Evolutionary conservation across 1,140 invertebrate genomes (phyloP).

Genomic region (Dinoponera quadriceps): DNA sequence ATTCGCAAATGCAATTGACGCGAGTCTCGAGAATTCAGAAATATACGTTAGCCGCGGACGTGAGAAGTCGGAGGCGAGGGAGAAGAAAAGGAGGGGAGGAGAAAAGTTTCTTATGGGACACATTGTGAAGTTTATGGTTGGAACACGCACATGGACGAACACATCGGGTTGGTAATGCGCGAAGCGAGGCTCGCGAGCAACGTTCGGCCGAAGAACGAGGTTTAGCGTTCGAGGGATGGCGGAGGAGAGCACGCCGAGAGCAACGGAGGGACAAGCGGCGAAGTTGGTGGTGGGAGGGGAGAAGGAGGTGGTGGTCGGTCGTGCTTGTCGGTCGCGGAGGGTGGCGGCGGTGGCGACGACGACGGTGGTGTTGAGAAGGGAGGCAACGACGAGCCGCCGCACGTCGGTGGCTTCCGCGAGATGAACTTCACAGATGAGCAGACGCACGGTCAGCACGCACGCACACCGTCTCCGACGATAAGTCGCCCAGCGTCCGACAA

Average conservation of each 20-base stretch:
- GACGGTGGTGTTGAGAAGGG: background rate
- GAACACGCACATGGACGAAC: conserved; percentile 5
- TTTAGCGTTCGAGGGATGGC: conserved; percentile 13
- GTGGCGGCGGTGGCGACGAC: background rate
- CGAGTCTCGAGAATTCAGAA: too few relatives aligned
- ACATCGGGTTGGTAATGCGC: background rate
- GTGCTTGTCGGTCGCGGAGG: background rate
- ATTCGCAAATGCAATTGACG: too few relatives aligned
- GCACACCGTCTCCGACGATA: conserved; percentile 40
- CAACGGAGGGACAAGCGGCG: conserved; percentile 1
- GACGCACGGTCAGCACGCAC: conserved; percentile 53
- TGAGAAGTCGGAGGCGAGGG: too few relatives aligned
- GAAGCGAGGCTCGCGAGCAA: conserved; percentile 6
- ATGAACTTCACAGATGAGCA: conserved; percentile 47
- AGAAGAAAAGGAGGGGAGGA: background rate
- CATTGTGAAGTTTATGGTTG: conserved; percentile 9
- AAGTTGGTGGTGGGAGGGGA: background rate
- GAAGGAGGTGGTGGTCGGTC: background rate
- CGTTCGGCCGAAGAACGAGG: background rate
- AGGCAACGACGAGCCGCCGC: conserved; percentile 9
- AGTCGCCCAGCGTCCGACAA: conserved; percentile 35
- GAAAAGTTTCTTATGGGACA: background rate
- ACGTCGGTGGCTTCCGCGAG: conserved; percentile 20
- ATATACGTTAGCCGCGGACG: too few relatives aligned
- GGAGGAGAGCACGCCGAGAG: conserved; percentile 33